phyloP scores from a whole-genome alignment of 1,140 invertebrate genomes.

The Platyura marginata region DNA sequence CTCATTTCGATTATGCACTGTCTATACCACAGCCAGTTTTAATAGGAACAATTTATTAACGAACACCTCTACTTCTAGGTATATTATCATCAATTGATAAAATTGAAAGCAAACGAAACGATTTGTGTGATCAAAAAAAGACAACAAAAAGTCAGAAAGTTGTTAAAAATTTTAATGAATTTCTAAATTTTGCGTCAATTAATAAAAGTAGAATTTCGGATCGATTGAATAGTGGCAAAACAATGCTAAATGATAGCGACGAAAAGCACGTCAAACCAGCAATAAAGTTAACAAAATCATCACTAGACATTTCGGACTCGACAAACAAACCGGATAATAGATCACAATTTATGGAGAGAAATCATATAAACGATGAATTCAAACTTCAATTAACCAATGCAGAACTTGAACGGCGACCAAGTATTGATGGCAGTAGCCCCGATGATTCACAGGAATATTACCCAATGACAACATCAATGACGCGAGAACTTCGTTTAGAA shows the following conservation, averaged over 20 bases:
- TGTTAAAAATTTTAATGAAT: conserved; percentile 70
- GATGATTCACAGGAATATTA: conserved; percentile 65
- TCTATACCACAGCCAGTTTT: no score
- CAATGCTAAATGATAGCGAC: conserved; percentile 15
- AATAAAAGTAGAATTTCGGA: conserved; percentile 30
- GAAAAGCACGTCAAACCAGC: conserved; percentile 8
- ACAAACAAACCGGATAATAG: neutral
- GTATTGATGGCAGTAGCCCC: conserved; percentile 38
- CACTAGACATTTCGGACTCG: neutral
- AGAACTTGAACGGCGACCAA: conserved; percentile 9
- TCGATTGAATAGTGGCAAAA: neutral
- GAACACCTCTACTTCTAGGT: neutral
- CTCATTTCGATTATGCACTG: no score
- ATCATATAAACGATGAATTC: neutral
- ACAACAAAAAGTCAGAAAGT: conserved; percentile 27
- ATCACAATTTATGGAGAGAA: neutral
- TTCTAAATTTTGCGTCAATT: conserved; percentile 51
- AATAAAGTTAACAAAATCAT: neutral
- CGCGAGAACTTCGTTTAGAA: conserved; percentile 58
- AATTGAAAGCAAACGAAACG: conserved; percentile 16
- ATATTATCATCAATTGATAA: conserved; percentile 2
- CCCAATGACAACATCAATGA: conserved; percentile 63
- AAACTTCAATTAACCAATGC: conserved; percentile 13
- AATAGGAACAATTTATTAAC: no score
- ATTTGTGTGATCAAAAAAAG: conserved; percentile 8